Evolutionary conservation across 2,888 invertebrate species (phyloP).

Genomic region (Chrysodeixis includens): DNA sequence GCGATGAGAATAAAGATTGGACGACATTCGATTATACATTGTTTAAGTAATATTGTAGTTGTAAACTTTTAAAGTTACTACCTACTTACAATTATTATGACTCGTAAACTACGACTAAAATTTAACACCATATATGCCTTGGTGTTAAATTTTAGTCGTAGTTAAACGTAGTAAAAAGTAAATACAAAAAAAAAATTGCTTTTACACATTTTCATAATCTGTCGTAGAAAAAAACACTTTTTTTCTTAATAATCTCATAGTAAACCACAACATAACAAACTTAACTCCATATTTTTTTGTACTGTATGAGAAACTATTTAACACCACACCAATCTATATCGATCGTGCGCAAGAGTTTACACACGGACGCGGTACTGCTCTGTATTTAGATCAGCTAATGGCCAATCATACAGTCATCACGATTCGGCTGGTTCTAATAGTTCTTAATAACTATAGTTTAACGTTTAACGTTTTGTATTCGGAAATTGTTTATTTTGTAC

Average conservation of each 20-base stretch:
- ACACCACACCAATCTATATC: constrained; percentile 18
- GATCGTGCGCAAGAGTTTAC: constrained; percentile 20
- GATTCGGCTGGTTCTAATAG: constrained; percentile 3
- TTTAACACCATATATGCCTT: too few relatives aligned
- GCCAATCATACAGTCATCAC: constrained; percentile 11
- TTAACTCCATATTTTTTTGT: not conserved
- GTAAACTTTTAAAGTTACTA: too few relatives aligned
- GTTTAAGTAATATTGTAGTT: too few relatives aligned
- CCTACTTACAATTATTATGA: too few relatives aligned
- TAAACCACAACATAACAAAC: not conserved
- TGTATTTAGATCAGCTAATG: constrained; percentile 13
- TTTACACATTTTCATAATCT: too few relatives aligned
- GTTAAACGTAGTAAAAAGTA: too few relatives aligned
- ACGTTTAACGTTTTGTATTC: not conserved
- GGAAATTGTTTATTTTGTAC: not conserved
- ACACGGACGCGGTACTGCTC: not conserved
- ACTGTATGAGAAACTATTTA: not conserved
- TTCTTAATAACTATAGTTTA: constrained; percentile 1
- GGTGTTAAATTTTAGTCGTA: too few relatives aligned
- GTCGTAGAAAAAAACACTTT: too few relatives aligned
- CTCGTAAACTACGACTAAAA: too few relatives aligned
- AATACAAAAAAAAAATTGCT: too few relatives aligned
- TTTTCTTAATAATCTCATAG: not conserved
- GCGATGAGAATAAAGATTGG: too few relatives aligned
- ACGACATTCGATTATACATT: too few relatives aligned